Conservation (phyloP, 2,888 invertebrate species). For the Aethes cnicana region DNA sequence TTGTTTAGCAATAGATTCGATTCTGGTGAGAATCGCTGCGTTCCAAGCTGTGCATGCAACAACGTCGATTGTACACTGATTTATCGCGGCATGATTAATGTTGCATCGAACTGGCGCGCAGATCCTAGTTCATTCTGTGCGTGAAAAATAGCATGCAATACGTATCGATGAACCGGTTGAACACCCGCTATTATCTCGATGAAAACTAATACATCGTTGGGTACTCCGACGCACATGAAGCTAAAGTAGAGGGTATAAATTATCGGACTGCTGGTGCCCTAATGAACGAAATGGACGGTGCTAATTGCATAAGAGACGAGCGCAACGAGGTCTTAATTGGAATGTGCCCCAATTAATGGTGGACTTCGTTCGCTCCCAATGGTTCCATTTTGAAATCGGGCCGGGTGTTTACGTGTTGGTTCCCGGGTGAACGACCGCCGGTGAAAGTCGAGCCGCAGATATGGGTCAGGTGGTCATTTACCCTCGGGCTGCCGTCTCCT, state of each 20-base stretch:
- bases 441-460: slow-evolving; percentile 74
- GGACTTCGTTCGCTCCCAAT: slow-evolving; percentile 56
- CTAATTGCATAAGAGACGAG: slow-evolving; percentile 75
- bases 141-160: slow-evolving; percentile 22
- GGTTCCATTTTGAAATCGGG: slow-evolving; percentile 71
- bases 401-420: slow-evolving; percentile 67
- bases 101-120: slow-evolving; percentile 15
- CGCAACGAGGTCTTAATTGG: slow-evolving; percentile 74
- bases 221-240: neutral
- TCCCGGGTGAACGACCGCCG: slow-evolving; percentile 77
- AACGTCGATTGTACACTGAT: slow-evolving; percentile 30
- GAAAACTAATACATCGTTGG: slow-evolving; percentile 5
- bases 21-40: slow-evolving; percentile 40
- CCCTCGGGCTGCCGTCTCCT: slow-evolving; percentile 61
- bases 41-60: slow-evolving; percentile 34
- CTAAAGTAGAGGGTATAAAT: neutral
- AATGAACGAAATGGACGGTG: slow-evolving; percentile 49
- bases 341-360: slow-evolving; percentile 78
- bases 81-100: slow-evolving; percentile 33
- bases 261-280: slow-evolving; percentile 24
- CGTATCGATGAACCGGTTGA: slow-evolving; percentile 3
- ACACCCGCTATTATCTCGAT: neutral
- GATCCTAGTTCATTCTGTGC: slow-evolving; percentile 19
- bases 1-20: slow-evolving; percentile 42
- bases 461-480: slow-evolving; percentile 81